Evolutionary conservation across 1,140 invertebrate genomes (phyloP), one percentile per base, ranked within the genome.

Genomic region (Diorhabda elongata): DNA sequence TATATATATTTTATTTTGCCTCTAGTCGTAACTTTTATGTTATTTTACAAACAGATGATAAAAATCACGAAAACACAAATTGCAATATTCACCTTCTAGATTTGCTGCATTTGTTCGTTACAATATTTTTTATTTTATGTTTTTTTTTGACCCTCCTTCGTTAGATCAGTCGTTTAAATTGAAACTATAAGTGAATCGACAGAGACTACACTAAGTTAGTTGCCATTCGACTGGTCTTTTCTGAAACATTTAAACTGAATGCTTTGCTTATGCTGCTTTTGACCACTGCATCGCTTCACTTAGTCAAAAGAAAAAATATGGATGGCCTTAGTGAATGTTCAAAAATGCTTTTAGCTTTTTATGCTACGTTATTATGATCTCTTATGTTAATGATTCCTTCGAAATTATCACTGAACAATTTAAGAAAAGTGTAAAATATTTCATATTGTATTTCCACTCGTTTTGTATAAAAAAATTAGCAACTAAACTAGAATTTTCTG

Each of bases 201-300:
- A 3, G 4, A 52, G 6, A n/a, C 52, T 69, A 62, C 65, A 66
- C 44, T 66, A 79, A 80, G 83, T 85, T 85, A 85, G 84, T 85
- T 85, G 85, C 84, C 83, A 82, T 82, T 81, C 82, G 83, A 85
- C 85, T 85, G 85, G 85, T 87, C 85, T 87, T 87, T 87, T 87
- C 85, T 87, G 85, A 86, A 86, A 87, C 85, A 79, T 75, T 81
- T 79, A 70, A 69, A 72, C 71, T 70, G 71, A 74, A 73, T 77
- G 72, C 73, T 77, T 76, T 74, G 74, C 75, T 76, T 79, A 73
- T 81, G 75, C 77, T 74, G 71, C 73, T 75, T 78, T 67, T 52
- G 47, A 69, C 69, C 74, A 75, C 75, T 71, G 76, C 77, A 76
- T 79, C 70, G 76, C 73, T 74, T 74, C 57, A 68, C 66, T 45